A percentile compares a stretch with the other conserved stretches of the same genome.
Conservation (phyloP, 1,140 invertebrate species). For the Aporrectodea caliginosa region DNA sequence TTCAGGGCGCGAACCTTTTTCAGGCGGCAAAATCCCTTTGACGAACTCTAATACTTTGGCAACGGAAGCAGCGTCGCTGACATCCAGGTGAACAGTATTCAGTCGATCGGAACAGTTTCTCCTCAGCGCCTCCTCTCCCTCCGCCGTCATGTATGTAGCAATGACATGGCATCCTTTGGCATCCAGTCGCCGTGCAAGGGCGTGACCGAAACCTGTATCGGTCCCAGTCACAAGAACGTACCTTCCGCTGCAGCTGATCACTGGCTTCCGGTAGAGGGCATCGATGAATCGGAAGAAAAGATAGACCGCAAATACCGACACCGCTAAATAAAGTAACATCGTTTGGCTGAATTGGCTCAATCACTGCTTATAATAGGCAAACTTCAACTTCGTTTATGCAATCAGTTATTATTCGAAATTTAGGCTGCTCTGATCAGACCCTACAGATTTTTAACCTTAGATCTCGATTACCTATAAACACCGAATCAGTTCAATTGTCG, state of each 20-base stretch:
- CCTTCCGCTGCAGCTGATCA: slow-evolving; percentile 17
- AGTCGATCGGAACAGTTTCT: background rate
- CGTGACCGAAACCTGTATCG: slow-evolving; percentile 5
- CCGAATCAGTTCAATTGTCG: no score
- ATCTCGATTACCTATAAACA: no score
- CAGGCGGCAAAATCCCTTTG: slow-evolving; percentile 23
- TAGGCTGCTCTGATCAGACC: no score
- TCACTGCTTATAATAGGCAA: no score
- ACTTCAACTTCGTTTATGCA: no score
- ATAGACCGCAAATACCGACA: background rate
- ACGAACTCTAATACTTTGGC: slow-evolving; percentile 1
- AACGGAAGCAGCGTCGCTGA: background rate
- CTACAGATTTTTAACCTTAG: no score
- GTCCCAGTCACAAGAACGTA: background rate
- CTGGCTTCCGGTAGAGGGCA: background rate
- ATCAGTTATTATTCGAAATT: no score
- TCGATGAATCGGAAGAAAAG: background rate
- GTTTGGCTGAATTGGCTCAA: no score
- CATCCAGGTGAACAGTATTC: background rate
- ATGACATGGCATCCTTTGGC: slow-evolving; percentile 29
- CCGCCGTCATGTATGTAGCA: background rate
- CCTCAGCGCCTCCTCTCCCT: slow-evolving; percentile 10
- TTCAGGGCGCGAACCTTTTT: no score
- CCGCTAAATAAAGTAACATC: no score
- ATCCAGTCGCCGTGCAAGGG: background rate